Conservation (phyloP, 2,113 vertebrate species). For the Lepus timidus region DNA sequence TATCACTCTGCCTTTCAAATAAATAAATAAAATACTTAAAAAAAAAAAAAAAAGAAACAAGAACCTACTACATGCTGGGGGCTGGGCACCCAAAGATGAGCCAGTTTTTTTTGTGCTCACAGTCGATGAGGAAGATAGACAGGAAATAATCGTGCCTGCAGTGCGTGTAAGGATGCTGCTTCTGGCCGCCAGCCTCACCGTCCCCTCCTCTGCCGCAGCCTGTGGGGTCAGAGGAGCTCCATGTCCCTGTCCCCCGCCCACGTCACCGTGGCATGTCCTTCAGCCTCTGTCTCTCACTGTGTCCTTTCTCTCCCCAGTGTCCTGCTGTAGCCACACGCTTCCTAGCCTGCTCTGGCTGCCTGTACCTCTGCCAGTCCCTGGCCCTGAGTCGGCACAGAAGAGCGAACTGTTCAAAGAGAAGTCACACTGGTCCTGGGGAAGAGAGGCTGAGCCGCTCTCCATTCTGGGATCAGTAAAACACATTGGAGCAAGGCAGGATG, state of each 20-base stretch:
- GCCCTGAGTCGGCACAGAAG: accelerated
- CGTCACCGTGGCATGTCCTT: background rate
- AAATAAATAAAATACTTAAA: no score
- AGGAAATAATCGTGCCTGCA: background rate
- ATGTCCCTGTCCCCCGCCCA: no score
- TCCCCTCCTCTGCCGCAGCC: background rate
- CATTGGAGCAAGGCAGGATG: background rate
- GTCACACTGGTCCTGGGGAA: background rate
- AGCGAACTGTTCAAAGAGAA: background rate
- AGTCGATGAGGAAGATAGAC: background rate
- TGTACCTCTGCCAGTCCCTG: accelerated
- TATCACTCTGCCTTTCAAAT: no score
- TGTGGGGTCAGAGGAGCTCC: background rate
- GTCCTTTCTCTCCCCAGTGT: background rate
- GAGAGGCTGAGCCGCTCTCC: background rate
- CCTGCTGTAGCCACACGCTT: background rate
- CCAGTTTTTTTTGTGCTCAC: background rate
- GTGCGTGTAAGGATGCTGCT: no score
- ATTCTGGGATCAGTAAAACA: slow-evolving; percentile 48
- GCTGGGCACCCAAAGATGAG: background rate
- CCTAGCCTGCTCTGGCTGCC: background rate
- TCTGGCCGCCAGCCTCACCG: background rate
- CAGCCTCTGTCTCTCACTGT: background rate
- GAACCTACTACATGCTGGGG: background rate
- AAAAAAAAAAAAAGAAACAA: background rate